Evolutionary conservation across 2,797 vertebrate genomes (phyloP).

Genomic region (Peromyscus eremicus): DNA sequence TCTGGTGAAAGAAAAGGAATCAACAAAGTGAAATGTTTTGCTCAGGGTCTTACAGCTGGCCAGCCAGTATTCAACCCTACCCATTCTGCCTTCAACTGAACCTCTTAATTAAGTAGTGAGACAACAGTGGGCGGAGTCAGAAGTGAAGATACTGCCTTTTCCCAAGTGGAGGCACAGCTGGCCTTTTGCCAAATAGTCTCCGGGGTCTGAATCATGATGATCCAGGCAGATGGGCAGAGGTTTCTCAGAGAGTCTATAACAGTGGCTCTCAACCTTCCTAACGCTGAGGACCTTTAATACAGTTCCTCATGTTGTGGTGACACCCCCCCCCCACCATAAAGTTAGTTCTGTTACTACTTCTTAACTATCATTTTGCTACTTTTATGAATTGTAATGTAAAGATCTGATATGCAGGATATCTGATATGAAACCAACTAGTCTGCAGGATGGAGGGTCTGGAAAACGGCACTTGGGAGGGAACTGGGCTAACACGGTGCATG

Average conservation of each 20-base stretch:
- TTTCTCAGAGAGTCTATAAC: background rate
- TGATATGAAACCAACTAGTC: background rate
- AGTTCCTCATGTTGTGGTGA: background rate
- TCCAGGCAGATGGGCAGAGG: background rate
- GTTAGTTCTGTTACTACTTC: background rate
- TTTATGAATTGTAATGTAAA: background rate
- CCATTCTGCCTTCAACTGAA: background rate
- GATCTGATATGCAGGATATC: background rate
- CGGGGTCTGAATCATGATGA: background rate
- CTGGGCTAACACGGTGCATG: background rate
- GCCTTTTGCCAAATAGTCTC: background rate
- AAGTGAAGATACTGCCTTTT: background rate
- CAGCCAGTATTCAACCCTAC: background rate
- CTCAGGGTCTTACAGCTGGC: background rate
- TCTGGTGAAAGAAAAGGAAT: conserved; percentile 1
- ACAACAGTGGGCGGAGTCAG: background rate
- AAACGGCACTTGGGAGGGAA: background rate
- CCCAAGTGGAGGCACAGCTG: background rate
- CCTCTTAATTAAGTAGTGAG: background rate
- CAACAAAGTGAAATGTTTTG: background rate
- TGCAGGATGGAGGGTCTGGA: background rate
- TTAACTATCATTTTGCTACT: background rate
- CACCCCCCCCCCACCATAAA: background rate
- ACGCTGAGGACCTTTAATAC: background rate
- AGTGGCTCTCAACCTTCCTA: background rate